Evolutionary conservation across 2,888 invertebrate genomes (phyloP).

Genomic region (Atrina japonica): DNA sequence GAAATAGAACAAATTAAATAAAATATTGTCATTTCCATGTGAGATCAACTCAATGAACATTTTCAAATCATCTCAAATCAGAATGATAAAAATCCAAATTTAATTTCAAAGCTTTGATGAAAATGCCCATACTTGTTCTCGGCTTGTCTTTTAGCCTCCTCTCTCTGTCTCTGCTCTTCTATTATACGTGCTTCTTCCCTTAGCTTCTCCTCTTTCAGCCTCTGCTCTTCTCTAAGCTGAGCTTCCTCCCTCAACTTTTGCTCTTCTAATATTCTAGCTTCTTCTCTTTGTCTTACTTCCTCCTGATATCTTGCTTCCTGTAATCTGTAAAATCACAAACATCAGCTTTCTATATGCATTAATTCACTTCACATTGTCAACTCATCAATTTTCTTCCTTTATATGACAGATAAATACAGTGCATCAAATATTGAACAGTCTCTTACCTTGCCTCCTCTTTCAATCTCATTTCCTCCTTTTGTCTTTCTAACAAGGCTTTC

Average conservation of each 20-base stretch:
- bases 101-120: background rate
- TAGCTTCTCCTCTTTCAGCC: slow-evolving; percentile 52
- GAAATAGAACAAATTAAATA: too few species aligned
- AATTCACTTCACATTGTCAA: too few species aligned
- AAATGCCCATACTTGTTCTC: slow-evolving; percentile 61
- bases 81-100: background rate
- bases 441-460: slow-evolving; percentile 35
- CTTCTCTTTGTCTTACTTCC: slow-evolving; percentile 44
- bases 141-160: slow-evolving; percentile 55
- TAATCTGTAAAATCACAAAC: slow-evolving; percentile 9
- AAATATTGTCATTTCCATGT: too few species aligned
- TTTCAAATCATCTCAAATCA: too few species aligned
- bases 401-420: too few species aligned
- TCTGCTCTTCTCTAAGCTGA: slow-evolving; percentile 28
- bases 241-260: slow-evolving; percentile 41
- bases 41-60: too few species aligned
- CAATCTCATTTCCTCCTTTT: slow-evolving; percentile 45
- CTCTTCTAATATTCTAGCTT: slow-evolving; percentile 46
- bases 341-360: too few species aligned
- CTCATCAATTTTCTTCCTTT: too few species aligned
- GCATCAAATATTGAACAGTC: too few species aligned
- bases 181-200: slow-evolving; percentile 51
- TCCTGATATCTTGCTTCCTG: slow-evolving; percentile 46
- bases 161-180: slow-evolving; percentile 44
- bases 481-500: slow-evolving; percentile 59